Percentiles rank a stretch among this genome's conserved stretches.
Conservation (phyloP, 2,113 vertebrate species). For the Nansenia antarctica region DNA sequence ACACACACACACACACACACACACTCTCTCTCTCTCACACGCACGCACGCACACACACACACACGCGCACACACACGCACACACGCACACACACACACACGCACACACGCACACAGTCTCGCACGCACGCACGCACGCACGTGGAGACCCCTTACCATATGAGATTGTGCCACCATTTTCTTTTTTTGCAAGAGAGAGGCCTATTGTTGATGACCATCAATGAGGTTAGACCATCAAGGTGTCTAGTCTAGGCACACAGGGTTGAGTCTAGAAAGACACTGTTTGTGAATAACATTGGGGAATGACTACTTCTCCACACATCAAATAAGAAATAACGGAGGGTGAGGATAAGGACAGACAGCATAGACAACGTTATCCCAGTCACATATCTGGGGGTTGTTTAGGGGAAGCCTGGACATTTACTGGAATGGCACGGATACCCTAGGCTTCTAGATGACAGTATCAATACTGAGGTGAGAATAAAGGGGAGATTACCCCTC, state of each 20-base stretch:
- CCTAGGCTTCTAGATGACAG: not conserved
- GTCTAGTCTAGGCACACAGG: not conserved
- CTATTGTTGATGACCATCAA: not conserved
- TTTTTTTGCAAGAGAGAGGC: not conserved
- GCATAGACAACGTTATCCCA: not conserved
- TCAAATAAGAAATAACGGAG: conserved; percentile 19
- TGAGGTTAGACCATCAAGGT: too few species aligned
- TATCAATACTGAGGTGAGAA: not conserved
- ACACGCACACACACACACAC: too few species aligned
- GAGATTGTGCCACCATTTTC: too few species aligned
- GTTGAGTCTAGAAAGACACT: not conserved
- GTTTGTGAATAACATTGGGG: not conserved
- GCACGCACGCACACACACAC: too few species aligned
- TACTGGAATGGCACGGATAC: not conserved
- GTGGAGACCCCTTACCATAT: too few species aligned
- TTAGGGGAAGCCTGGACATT: not conserved
- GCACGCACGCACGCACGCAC: too few species aligned
- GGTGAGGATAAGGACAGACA: conserved; percentile 13
- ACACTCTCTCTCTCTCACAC: too few species aligned
- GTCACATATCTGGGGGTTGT: not conserved
- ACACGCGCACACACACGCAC: too few species aligned
- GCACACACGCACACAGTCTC: too few species aligned
- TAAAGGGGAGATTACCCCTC: not conserved
- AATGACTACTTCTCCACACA: not conserved
- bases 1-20: too few species aligned